Base-by-base conservation (phyloP, 2,888 invertebrate genomes). In the Ormyrus pomaceus region DNA sequence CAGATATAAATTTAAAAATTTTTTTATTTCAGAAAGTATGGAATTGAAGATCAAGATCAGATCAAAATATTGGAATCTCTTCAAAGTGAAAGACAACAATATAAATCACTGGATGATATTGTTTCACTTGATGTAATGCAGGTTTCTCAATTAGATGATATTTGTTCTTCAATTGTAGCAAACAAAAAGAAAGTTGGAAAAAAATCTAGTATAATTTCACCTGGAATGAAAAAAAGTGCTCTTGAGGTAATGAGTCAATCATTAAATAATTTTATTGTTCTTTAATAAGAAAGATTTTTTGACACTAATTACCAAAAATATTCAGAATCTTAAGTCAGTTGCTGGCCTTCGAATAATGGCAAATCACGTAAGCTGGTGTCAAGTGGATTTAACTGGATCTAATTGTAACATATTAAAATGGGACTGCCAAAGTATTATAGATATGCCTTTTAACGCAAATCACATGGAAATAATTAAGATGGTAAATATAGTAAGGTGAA, bases 341-440 rank as follows among this genome's bases (percentile, higher is more conserved):
- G 46, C 72, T 1, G 79, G 78, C 7, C 56, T 81, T 61, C 66
- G 75, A 11, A 68, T 79, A 56, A 53, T 61, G 51, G 2, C 34
- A 11, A 56, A 51, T 75, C 34, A 71, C 79, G 34, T 81, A 10
- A 79, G 68, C 53, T 81, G 75, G 79, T 51, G 58, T n/a, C 62
- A 81, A 9, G 46, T 81, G 59, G 58, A 78, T 53, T 55, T 79
- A 65, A 62, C 55, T 72, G 68, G 56, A 59, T 72, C 71, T 64
- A 50, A 72, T 68, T 78, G 79, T 72, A 59, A 69, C 13, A 48
- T 81, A 79, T 69, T 75, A 61, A 45, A 66, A 7, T 81, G 74
- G 81, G 53, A 76, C 5, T 79, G 58, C 9, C 45, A 76, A 58
- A 66, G 34, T 6, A 6, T 79, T 46, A 48, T 8, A 62, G 66